Percentiles rank a stretch among this genome's conserved stretches.
Evolutionary conservation across 1,140 invertebrate genomes (phyloP).

Genomic region (Fopius arisanus): DNA sequence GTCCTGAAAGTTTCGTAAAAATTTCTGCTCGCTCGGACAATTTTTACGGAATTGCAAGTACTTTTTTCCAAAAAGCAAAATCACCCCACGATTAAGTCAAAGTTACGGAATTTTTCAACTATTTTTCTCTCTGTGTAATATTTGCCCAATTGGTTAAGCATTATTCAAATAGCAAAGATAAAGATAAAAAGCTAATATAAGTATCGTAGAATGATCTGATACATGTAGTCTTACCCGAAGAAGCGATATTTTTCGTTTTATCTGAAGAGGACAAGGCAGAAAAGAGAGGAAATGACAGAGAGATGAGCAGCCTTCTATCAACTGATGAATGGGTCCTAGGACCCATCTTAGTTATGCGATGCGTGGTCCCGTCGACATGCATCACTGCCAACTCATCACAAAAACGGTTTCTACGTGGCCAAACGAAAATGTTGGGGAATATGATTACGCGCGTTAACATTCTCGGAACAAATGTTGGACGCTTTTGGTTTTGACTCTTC

Average conservation of each 20-base stretch:
- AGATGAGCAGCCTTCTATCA: conserved; percentile 25
- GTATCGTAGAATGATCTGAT: background rate
- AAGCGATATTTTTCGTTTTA: background rate
- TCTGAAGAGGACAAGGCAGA: background rate
- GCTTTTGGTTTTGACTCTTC: conserved; percentile 7
- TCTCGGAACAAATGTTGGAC: conserved; percentile 44
- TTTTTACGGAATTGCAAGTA: no score
- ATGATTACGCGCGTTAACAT: conserved; percentile 56
- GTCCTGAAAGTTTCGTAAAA: no score
- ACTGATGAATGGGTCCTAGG: conserved; percentile 52
- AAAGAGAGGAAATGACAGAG: background rate
- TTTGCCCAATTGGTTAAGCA: conserved; percentile 34
- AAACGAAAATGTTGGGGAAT: conserved; percentile 49
- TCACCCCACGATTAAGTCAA: no score
- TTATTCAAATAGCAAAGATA: conserved; percentile 17
- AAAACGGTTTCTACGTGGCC: conserved; percentile 48
- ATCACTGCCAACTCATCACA: conserved; percentile 51
- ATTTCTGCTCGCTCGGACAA: no score
- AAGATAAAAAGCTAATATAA: conserved; percentile 6
- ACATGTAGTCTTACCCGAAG: background rate
- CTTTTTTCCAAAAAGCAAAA: no score
- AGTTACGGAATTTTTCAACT: no score
- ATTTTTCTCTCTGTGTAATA: background rate
- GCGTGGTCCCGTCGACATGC: conserved; percentile 50
- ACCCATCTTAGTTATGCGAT: conserved; percentile 54